A percentile compares a stretch with the other conserved stretches of the same genome.
phyloP scores from a whole-genome alignment of 1,140 invertebrate species.

The honey bee (Apis mellifera) region DNA sequence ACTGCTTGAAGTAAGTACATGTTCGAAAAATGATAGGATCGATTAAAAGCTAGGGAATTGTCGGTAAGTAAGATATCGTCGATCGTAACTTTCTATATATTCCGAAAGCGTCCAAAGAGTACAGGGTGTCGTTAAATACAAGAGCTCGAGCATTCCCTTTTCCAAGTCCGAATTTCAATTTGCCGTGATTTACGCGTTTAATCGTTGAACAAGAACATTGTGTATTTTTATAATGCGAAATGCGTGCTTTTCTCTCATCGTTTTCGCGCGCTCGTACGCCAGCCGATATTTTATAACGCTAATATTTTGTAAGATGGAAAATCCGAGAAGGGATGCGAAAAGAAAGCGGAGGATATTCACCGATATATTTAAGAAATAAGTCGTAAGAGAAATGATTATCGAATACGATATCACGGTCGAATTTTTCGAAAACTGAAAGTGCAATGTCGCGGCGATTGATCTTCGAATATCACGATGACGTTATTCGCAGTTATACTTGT shows the following conservation, averaged over 20 bases:
- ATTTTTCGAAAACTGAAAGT: not conserved
- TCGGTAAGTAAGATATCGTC: not conserved
- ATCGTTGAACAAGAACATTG: conserved; percentile 29
- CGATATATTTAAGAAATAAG: not conserved
- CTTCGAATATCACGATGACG: conserved; percentile 20
- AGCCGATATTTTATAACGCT: conserved; percentile 43
- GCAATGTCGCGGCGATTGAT: conserved; percentile 58
- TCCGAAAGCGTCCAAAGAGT: conserved; percentile 34
- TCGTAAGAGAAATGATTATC: not conserved
- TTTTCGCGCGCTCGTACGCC: conserved; percentile 44
- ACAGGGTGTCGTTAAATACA: conserved; percentile 36
- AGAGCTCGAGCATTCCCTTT: conserved; percentile 13
- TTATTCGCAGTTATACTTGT: conserved; percentile 24
- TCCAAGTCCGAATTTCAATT: conserved; percentile 19
- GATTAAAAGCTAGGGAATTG: too few relatives aligned
- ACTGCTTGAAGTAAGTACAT: too few relatives aligned
- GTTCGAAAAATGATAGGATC: too few relatives aligned
- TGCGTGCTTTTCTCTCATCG: conserved; percentile 28
- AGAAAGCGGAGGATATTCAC: not conserved
- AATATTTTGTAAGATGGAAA: conserved; percentile 20
- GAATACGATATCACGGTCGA: not conserved
- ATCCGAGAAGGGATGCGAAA: not conserved
- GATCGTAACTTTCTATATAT: conserved; percentile 30
- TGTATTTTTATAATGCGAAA: conserved; percentile 46
- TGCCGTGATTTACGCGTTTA: conserved; percentile 23